Evolutionary conservation across 2,113 vertebrate species (phyloP).

Genomic region (Bucco capensis): DNA sequence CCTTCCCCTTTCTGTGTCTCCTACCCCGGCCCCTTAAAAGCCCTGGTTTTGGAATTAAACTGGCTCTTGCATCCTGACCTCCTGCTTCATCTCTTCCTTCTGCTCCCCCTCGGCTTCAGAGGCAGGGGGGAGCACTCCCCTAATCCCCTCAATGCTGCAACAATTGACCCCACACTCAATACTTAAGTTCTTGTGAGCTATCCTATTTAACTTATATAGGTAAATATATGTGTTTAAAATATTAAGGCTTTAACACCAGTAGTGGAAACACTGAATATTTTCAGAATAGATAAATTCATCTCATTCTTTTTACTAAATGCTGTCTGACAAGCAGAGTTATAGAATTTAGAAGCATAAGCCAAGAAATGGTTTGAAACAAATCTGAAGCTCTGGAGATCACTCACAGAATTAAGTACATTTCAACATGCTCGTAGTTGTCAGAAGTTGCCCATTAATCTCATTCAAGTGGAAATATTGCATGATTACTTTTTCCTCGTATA

Average conservation of each 20-base stretch:
- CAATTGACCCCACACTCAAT: background rate
- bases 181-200: background rate
- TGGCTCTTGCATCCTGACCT: too few relatives aligned
- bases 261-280: background rate
- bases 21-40: too few relatives aligned
- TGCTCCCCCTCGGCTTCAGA: too few relatives aligned
- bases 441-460: background rate
- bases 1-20: too few relatives aligned
- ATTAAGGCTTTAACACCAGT: background rate
- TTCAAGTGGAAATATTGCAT: background rate
- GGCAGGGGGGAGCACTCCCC: too few relatives aligned
- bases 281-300: background rate
- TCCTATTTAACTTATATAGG: background rate
- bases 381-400: background rate
- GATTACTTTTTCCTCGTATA: background rate
- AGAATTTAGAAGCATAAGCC: background rate
- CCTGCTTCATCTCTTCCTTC: too few relatives aligned
- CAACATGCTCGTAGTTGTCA: background rate
- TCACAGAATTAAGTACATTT: background rate
- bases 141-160: too few relatives aligned
- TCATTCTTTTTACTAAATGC: background rate
- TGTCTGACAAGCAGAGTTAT: background rate
- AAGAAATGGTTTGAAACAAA: background rate
- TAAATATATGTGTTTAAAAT: background rate
- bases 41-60: too few relatives aligned